Base-by-base conservation (phyloP, 2,797 vertebrate genomes). In the Toxotes lorentzi region DNA sequence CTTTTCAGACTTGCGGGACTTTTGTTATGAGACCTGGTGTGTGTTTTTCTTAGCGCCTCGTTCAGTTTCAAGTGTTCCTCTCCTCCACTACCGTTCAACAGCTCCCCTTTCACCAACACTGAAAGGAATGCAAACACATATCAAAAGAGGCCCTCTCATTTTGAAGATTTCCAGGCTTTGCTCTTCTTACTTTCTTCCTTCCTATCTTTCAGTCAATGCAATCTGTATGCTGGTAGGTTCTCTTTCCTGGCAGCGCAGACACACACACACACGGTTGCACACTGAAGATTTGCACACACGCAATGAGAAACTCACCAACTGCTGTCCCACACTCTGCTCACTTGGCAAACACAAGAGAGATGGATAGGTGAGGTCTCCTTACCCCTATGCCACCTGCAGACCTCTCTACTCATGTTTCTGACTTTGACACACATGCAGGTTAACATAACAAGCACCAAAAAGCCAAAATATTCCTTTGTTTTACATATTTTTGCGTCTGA, bases 61-160 rank as follows among this genome's bases (percentile, higher is more conserved):
- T 89, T 89, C 89, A 83, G 79, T 91, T 90, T 91, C 81, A 82
- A 93, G 90, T 88, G 87, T 81, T 86, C 84, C 85, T 91, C 85
- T 91, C 84, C 86, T 86, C 72, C 86, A 89, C 91, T 85, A 84
- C 88, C 88, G 85, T 81, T 90, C 89, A 77, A 72, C 88, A 86
- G 89, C 90, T 95, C 89, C 57, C 78, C 92, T 92, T 93, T 94
- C 94, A 92, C 92, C 92, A 91, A 76, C 88, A 85, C 85, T 86
- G 90, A 91, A 73, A 92, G 93, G 93, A 95, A 95, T 94, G 93
- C 93, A 95, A 94, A 95, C 93, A 95, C 86, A 94, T 87, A 94
- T 95, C 91, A 95, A 94, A 94, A 79, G 78, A 73, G 84, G 76
- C 74, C 76, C 82, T 89, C 84, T 89, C 66, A 47, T 81, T 85